phyloP scores from a whole-genome alignment of 1,140 invertebrate genomes.

The Meloidogyne floridensis region DNA sequence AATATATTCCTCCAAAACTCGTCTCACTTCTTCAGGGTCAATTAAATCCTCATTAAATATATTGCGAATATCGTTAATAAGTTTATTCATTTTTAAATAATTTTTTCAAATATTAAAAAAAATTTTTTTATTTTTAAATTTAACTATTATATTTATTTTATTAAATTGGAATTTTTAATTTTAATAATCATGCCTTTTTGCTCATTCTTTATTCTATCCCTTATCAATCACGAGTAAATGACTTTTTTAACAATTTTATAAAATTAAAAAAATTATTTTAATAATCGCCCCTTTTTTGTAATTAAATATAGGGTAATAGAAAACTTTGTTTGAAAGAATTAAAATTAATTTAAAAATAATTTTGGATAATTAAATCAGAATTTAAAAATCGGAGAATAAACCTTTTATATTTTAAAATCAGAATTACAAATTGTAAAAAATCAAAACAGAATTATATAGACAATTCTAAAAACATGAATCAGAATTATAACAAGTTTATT shows the following conservation, averaged over 20 bases:
- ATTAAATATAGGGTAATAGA: no score
- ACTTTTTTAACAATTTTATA: not conserved
- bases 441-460: no score
- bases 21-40: conserved; percentile 56
- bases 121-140: not conserved
- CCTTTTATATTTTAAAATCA: no score
- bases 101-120: not conserved
- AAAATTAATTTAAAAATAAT: no score
- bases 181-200: not conserved
- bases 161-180: no score
- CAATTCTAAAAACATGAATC: no score
- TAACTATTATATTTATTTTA: not conserved
- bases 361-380: no score
- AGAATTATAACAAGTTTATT: no score
- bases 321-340: no score
- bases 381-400: no score
- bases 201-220: not conserved
- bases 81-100: conserved; percentile 45
- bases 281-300: not conserved
- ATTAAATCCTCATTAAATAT: conserved; percentile 54
- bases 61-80: conserved; percentile 45
- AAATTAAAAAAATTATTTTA: conserved; percentile 6
- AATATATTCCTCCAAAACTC: conserved; percentile 57
- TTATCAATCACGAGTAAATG: conserved; percentile 2
- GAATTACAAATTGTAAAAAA: no score